A percentile compares a stretch with the other conserved stretches of the same genome.
phyloP scores from a whole-genome alignment of 2,888 invertebrate genomes.

The Tenodera sinensis region DNA sequence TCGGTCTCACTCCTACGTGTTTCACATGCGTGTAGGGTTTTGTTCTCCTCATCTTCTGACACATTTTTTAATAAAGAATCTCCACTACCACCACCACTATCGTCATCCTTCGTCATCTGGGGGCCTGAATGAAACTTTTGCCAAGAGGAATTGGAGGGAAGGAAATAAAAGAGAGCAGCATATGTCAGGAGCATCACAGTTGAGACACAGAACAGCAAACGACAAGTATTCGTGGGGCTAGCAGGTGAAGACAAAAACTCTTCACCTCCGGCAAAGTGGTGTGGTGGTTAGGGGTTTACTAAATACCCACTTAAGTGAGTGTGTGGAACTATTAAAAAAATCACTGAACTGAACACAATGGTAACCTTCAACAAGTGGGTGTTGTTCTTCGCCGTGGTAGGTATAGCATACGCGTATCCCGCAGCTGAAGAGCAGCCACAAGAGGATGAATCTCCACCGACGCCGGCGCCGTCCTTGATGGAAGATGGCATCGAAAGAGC shows the following conservation, averaged over 20 bases:
- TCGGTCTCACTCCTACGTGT: neutral
- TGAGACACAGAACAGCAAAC: neutral
- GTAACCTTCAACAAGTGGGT: slow-evolving; percentile 23
- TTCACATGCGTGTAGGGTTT: neutral
- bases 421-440: slow-evolving; percentile 35
- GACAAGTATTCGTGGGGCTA: neutral
- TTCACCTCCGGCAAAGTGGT: neutral
- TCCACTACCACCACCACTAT: neutral
- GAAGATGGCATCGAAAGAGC: slow-evolving; percentile 59
- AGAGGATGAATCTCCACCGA: slow-evolving; percentile 43
- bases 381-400: slow-evolving; percentile 41
- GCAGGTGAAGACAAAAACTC: neutral
- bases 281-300: neutral
- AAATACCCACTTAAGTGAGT: neutral
- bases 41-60: slow-evolving; percentile 9
- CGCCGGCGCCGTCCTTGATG: slow-evolving; percentile 41
- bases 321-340: neutral
- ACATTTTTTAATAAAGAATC: slow-evolving; percentile 1
- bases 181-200: neutral
- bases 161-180: slow-evolving; percentile 2
- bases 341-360: neutral
- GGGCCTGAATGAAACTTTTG: slow-evolving; percentile 14
- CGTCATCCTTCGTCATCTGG: neutral
- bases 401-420: slow-evolving; percentile 44
- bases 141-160: slow-evolving; percentile 5